Percentiles rank a stretch among this genome's conserved stretches.
Conservation (phyloP, 2,888 invertebrate species). For the Carcina quercana region DNA sequence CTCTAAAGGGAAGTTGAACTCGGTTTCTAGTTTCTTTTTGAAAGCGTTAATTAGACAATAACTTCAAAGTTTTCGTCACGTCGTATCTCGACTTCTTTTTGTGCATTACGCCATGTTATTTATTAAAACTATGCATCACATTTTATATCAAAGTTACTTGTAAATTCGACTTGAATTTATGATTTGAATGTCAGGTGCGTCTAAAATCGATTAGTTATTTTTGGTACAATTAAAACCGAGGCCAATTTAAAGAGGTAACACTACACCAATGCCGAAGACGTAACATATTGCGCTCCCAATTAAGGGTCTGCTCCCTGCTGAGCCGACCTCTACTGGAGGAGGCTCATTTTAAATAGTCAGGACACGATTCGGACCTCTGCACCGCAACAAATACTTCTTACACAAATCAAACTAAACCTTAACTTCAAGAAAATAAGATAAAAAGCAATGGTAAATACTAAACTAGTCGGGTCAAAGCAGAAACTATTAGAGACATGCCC, state of each 20-base stretch:
- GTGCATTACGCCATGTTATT: too few relatives aligned
- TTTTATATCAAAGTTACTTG: too few relatives aligned
- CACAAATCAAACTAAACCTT: slow-evolving; percentile 22
- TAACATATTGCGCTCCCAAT: slow-evolving; percentile 70
- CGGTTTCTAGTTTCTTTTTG: too few relatives aligned
- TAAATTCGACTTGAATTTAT: too few relatives aligned
- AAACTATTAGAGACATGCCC: slow-evolving; percentile 59
- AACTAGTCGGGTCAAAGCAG: slow-evolving; percentile 32
- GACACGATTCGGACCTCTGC: slow-evolving; percentile 54
- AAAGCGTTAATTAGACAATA: too few relatives aligned
- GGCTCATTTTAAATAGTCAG: slow-evolving; percentile 57
- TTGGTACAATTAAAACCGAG: slow-evolving; percentile 32
- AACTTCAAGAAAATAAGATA: slow-evolving; percentile 16
- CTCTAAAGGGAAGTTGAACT: too few relatives aligned
- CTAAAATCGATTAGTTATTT: too few relatives aligned
- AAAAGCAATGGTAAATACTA: slow-evolving; percentile 14
- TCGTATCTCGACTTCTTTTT: too few relatives aligned
- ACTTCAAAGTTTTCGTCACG: too few relatives aligned
- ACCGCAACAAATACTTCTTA: slow-evolving; percentile 16
- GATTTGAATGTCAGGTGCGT: too few relatives aligned
- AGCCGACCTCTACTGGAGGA: slow-evolving; percentile 49
- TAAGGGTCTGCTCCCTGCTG: slow-evolving; percentile 67
- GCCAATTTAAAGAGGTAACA: too few relatives aligned
- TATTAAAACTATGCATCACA: too few relatives aligned
- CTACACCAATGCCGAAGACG: slow-evolving; percentile 37